Conservation (phyloP, 2,888 invertebrate genomes). For the Acleris sparsana region DNA sequence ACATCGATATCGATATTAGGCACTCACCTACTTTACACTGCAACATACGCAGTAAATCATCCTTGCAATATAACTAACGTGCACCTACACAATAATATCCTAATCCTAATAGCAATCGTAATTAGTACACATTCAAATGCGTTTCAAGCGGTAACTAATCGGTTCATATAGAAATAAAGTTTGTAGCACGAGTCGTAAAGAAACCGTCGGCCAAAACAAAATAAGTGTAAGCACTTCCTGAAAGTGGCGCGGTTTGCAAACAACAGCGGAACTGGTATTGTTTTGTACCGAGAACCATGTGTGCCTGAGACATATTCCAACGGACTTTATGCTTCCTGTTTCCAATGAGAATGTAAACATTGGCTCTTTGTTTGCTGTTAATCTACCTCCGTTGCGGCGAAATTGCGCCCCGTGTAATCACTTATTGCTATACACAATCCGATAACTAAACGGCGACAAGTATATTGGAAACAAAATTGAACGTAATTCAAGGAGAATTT, state of each 20-base stretch:
- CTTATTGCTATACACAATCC: background rate
- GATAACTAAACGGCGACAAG: background rate
- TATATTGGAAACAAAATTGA: background rate
- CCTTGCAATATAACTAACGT: background rate
- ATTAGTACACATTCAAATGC: conserved; percentile 17
- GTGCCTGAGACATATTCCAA: conserved; percentile 70
- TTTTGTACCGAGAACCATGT: conserved; percentile 75
- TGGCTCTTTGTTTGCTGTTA: conserved; percentile 44
- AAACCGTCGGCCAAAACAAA: conserved; percentile 35
- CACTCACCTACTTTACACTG: background rate
- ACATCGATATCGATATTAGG: conserved; percentile 34
- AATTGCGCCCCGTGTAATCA: conserved; percentile 15
- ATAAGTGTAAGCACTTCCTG: conserved; percentile 68
- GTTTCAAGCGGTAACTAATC: background rate
- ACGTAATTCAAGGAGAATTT: too few relatives aligned
- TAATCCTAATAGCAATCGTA: conserved; percentile 16
- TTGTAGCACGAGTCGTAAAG: conserved; percentile 2
- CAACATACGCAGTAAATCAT: conserved; percentile 6
- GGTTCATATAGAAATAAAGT: background rate
- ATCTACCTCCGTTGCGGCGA: conserved; percentile 33
- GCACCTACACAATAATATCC: background rate
- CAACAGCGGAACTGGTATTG: conserved; percentile 80
- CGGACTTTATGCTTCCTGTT: conserved; percentile 79
- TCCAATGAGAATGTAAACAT: conserved; percentile 78
- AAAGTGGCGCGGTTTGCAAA: conserved; percentile 75